Percentiles rank a stretch among this genome's conserved stretches.
Evolutionary conservation across 1,140 invertebrate genomes (phyloP).

Genomic region (Paraescarpia echinospica): DNA sequence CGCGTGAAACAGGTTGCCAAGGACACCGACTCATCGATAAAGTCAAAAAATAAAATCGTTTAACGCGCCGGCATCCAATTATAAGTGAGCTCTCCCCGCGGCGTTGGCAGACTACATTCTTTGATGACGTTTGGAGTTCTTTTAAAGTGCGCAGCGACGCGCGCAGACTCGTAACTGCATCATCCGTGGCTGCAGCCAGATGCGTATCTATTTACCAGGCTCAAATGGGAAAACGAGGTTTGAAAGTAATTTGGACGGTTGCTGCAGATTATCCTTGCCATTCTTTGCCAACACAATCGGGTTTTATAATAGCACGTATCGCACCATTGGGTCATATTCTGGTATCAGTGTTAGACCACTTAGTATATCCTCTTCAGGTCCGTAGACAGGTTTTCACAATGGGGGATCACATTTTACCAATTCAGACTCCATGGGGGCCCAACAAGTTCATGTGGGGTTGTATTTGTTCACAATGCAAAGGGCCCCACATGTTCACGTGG

Average conservation of each 20-base stretch:
- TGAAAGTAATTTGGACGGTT: not conserved
- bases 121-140: not conserved
- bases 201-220: not conserved
- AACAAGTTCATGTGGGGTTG: no score
- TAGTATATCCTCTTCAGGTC: no score
- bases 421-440: no score
- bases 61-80: not conserved
- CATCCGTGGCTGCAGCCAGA: not conserved
- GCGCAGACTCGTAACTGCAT: not conserved
- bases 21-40: not conserved
- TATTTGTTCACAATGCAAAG: no score
- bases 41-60: not conserved
- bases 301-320: no score
- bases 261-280: not conserved
- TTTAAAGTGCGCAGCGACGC: not conserved
- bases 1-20: not conserved
- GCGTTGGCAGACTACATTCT: not conserved
- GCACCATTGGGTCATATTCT: no score
- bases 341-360: no score
- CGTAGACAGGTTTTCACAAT: no score
- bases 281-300: no score
- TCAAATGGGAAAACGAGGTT: not conserved
- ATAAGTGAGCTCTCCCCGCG: not conserved
- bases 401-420: no score
- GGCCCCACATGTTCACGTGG: no score